These are phyloP conservation scores for Gyps fulvus DNA, from an alignment of 2,113 vertebrate species.

Conservation along the genomic window DNA sequence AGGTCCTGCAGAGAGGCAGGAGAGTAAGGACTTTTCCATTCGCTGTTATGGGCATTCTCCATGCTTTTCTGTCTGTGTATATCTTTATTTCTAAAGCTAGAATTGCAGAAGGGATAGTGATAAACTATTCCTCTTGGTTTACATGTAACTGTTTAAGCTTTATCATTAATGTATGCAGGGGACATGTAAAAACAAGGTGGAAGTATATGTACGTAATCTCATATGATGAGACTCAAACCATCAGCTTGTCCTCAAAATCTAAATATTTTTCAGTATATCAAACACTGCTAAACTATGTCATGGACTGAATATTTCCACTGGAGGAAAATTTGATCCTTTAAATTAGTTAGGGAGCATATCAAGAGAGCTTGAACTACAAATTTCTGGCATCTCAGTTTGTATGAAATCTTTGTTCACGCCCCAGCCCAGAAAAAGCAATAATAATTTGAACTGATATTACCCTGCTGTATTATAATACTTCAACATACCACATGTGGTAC, in stretches of 20 bases:
- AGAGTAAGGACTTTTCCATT: neutral
- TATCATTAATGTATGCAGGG: neutral
- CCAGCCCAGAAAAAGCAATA: neutral
- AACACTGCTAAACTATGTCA: neutral
- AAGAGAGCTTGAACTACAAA: neutral
- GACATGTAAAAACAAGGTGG: neutral
- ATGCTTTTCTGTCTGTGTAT: neutral
- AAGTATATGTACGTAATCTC: accelerated
- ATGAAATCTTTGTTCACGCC: neutral
- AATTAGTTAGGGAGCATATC: neutral
- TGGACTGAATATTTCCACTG: neutral
- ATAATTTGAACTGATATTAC: neutral
- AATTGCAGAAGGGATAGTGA: neutral
- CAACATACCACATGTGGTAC: neutral
- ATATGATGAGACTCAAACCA: neutral
- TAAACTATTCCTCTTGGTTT: neutral
- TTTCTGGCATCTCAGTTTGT: neutral
- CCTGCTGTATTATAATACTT: neutral
- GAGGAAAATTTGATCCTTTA: neutral
- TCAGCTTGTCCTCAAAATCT: neutral
- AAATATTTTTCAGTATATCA: neutral
- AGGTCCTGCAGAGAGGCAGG: neutral
- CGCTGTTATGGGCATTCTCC: neutral
- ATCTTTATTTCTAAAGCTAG: neutral
- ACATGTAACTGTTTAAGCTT: neutral